These are phyloP conservation scores for Nyctibius bracteatus DNA, from an alignment of 2,113 vertebrate species.

Conservation along the genomic window DNA sequence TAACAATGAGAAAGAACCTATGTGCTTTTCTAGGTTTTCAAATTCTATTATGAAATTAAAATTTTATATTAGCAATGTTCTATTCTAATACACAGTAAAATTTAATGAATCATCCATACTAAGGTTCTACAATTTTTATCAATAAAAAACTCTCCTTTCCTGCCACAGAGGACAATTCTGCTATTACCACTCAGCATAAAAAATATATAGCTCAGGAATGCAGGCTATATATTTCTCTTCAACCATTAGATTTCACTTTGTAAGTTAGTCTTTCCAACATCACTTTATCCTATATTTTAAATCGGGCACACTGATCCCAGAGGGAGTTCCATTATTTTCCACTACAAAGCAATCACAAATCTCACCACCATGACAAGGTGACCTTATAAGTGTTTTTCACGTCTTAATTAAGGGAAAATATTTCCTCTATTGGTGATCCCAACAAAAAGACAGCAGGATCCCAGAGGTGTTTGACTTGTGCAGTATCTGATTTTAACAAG, in stretches of 20 bases:
- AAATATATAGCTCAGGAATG: neutral
- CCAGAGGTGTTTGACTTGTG: neutral
- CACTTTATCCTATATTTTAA: conserved; percentile 11
- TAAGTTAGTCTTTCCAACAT: neutral
- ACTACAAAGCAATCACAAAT: neutral
- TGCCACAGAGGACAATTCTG: neutral
- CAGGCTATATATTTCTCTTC: neutral
- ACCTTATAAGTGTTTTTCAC: neutral
- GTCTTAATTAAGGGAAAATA: neutral
- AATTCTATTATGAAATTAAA: neutral
- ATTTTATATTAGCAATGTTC: neutral
- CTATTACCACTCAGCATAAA: neutral
- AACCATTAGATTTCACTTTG: neutral
- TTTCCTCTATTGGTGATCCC: neutral
- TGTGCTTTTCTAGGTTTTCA: neutral
- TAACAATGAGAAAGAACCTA: neutral
- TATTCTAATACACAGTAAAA: neutral
- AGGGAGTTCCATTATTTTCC: neutral
- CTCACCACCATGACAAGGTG: neutral
- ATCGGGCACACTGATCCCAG: neutral
- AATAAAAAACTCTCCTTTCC: neutral
- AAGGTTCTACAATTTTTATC: neutral
- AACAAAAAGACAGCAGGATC: conserved; percentile 30
- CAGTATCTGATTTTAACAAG: neutral
- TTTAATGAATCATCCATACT: neutral